phyloP scores from a whole-genome alignment of 2,113 vertebrate species.

The Myiozetetes cayanensis region DNA sequence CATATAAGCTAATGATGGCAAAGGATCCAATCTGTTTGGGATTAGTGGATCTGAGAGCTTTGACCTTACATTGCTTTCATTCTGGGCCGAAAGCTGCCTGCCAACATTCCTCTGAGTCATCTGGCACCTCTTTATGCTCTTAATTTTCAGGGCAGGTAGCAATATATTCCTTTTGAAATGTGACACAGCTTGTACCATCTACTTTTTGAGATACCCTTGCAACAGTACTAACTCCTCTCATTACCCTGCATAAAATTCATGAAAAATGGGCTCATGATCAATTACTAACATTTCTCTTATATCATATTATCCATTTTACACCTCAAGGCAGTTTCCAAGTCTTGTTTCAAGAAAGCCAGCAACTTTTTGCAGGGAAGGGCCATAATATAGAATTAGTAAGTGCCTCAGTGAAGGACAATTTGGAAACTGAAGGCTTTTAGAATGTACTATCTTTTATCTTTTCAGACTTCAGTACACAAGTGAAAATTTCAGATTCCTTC shows the following conservation, averaged over 20 bases:
- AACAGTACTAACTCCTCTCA: background rate
- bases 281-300: background rate
- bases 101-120: background rate
- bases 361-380: background rate
- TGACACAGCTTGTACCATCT: background rate
- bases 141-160: background rate
- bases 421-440: background rate
- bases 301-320: background rate
- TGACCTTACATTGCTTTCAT: background rate
- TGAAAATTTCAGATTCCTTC: background rate
- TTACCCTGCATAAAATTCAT: background rate
- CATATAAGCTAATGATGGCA: background rate
- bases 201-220: background rate
- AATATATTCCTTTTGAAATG: background rate
- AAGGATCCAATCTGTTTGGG: background rate
- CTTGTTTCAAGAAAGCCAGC: background rate
- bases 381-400: background rate
- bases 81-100: background rate
- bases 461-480: background rate
- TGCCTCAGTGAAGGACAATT: background rate
- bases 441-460: background rate
- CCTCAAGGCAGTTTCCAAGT: background rate
- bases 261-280: background rate
- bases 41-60: background rate
- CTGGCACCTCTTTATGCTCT: background rate